Evolutionary conservation across 2,797 vertebrate genomes (phyloP), one percentile per base, ranked within the genome.

Genomic region (Rallus crepitans): DNA sequence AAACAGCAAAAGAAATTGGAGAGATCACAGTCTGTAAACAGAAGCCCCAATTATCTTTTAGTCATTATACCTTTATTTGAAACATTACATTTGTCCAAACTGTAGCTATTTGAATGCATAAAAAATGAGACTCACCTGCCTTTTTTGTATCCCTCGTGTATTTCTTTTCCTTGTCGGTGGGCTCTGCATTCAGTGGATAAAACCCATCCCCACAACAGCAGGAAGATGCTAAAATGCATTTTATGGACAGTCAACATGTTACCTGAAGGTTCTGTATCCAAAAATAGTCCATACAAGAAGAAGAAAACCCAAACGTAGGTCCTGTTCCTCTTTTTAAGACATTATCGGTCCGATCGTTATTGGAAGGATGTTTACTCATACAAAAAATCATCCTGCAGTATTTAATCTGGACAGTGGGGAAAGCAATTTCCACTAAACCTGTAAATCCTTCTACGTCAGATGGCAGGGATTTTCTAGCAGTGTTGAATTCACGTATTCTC

Each of bases 381-480:
- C 92, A 87, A 97, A 96, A 97, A 97, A 97, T 95, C 97, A 98
- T 97, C 95, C 96, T 97, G 93, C 97, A 94, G 97, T 97, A 96
- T 98, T 98, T 98, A 98, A 99, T 98, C 98, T 98, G 97, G 94
- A 97, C 94, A 97, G 98, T 97, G 96, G 98, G 97, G 97, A 98
- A 98, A 98, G 98, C 98, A 98, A 98, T 98, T 98, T 98, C 97
- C 97, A 98, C 98, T 98, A 98, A 99, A 98, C 98, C 98, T 97
- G 97, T 98, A 99, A 99, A 98, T 98, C 98, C 98, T 96, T 97
- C 98, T 97, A 97, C 97, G 98, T 99, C 99, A 99, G 98, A 98
- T 98, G 98, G 97, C 97, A 98, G 96, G 98, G 98, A 99, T 99
- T 99, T 99, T 98, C 98, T 88, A 89, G 95, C 94, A 94, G 96